Evolutionary conservation across 2,797 vertebrate species (phyloP).

Genomic region (Hafferia zeledoni): DNA sequence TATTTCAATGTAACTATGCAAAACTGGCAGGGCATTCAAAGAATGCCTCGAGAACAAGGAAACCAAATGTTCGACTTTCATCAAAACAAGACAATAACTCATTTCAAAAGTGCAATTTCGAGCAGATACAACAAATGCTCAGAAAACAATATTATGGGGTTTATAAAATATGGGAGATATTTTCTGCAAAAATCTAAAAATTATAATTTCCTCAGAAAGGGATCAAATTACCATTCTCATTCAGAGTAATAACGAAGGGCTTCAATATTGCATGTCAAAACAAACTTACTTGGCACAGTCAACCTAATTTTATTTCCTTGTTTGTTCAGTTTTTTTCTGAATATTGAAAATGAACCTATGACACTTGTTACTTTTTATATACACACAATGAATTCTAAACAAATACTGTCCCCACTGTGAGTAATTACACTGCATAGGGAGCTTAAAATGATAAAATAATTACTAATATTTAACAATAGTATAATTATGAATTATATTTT

Average conservation of each 20-base stretch:
- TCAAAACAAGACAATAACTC: conserved; percentile 62
- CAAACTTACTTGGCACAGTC: conserved; percentile 6
- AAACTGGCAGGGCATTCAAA: conserved; percentile 16
- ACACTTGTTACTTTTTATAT: not conserved
- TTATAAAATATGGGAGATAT: not conserved
- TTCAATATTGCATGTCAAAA: conserved; percentile 12
- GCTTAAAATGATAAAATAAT: not conserved
- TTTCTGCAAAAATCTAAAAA: conserved; percentile 37
- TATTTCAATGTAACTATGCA: conserved; percentile 23
- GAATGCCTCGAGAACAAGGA: conserved; percentile 15
- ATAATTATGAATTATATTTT: not conserved
- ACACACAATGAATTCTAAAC: not conserved
- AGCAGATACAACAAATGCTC: conserved; percentile 30
- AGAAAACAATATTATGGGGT: not conserved
- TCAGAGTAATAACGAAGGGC: not conserved
- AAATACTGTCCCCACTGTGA: not conserved
- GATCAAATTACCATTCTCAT: conserved; percentile 10
- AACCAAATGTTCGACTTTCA: conserved; percentile 34
- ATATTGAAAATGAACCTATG: not conserved
- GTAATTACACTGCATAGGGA: fast-evolving
- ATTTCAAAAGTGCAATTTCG: conserved; percentile 40
- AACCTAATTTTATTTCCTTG: not conserved
- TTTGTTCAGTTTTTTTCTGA: not conserved
- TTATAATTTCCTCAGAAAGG: conserved; percentile 10
- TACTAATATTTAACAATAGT: not conserved